Conservation (phyloP, 2,888 invertebrate species). For the Agrochola litura region DNA sequence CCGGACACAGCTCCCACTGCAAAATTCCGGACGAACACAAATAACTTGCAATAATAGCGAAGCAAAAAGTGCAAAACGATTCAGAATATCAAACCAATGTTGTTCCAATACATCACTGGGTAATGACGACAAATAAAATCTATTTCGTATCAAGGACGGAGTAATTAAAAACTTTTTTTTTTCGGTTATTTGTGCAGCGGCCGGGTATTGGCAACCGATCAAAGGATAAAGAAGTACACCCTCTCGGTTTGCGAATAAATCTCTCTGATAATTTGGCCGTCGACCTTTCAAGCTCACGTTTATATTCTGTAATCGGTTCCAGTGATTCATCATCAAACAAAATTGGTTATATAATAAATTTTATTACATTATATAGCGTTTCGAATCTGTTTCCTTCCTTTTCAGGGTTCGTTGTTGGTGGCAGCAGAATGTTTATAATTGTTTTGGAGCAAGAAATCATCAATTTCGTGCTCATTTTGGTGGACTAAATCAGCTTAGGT, state of each 20-base stretch:
- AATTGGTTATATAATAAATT: constrained; percentile 40
- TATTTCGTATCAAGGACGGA: constrained; percentile 42
- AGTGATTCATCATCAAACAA: constrained; percentile 48
- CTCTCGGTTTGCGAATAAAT: constrained; percentile 57
- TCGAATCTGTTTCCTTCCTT: constrained; percentile 20
- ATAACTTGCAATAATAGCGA: constrained; percentile 29
- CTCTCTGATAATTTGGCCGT: constrained; percentile 51
- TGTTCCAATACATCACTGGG: constrained; percentile 17
- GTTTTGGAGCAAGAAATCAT: constrained; percentile 1
- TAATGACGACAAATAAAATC: constrained; percentile 28
- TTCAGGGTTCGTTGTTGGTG: constrained; percentile 24
- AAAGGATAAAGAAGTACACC: constrained; percentile 61
- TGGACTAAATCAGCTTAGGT: background rate
- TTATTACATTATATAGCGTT: constrained; percentile 43
- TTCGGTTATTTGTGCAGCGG: constrained; percentile 30
- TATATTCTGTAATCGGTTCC: constrained; percentile 35
- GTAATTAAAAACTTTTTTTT: constrained; percentile 39
- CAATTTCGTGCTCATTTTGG: constrained; percentile 3
- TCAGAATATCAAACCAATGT: constrained; percentile 28
- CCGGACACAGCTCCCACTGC: constrained; percentile 44
- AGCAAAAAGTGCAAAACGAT: constrained; percentile 42
- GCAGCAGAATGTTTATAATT: constrained; percentile 43
- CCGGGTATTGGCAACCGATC: constrained; percentile 65
- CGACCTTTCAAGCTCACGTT: constrained; percentile 44
- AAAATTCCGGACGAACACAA: constrained; percentile 32